phyloP scores from a whole-genome alignment of 2,888 invertebrate species.

The Cerastis rubricosa region DNA sequence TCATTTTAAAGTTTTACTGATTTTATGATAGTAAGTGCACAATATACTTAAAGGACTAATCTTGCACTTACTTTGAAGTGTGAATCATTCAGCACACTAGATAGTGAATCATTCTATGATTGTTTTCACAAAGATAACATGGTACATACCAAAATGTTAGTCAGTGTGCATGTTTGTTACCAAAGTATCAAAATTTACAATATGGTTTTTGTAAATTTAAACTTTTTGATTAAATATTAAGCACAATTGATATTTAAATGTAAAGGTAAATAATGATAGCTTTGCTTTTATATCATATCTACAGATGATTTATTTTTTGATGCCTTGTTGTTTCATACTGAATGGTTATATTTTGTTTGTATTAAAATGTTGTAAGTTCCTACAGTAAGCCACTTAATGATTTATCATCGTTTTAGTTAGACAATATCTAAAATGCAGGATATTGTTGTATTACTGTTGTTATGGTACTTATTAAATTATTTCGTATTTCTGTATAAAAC shows the following conservation, averaged over 20 bases:
- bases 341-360: constrained; percentile 51
- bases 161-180: constrained; percentile 70
- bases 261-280: constrained; percentile 38
- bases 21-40: constrained; percentile 81
- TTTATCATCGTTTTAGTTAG: constrained; percentile 20
- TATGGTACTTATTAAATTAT: constrained; percentile 28
- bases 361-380: constrained; percentile 43
- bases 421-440: constrained; percentile 16
- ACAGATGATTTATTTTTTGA: constrained; percentile 61
- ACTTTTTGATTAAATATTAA: constrained; percentile 46
- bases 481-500: constrained; percentile 30
- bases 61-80: constrained; percentile 71
- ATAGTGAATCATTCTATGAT: constrained; percentile 61
- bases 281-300: constrained; percentile 54
- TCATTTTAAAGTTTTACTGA: constrained; percentile 71
- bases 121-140: constrained; percentile 63
- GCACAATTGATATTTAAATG: constrained; percentile 56
- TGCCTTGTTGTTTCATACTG: constrained; percentile 51
- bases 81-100: constrained; percentile 56
- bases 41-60: constrained; percentile 79
- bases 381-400: constrained; percentile 26
- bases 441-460: constrained; percentile 25
- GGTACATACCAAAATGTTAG: constrained; percentile 67
- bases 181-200: constrained; percentile 66
- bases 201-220: constrained; percentile 34